Evolutionary conservation across 2,113 vertebrate genomes (phyloP).

Genomic region (Coturnix japonica): DNA sequence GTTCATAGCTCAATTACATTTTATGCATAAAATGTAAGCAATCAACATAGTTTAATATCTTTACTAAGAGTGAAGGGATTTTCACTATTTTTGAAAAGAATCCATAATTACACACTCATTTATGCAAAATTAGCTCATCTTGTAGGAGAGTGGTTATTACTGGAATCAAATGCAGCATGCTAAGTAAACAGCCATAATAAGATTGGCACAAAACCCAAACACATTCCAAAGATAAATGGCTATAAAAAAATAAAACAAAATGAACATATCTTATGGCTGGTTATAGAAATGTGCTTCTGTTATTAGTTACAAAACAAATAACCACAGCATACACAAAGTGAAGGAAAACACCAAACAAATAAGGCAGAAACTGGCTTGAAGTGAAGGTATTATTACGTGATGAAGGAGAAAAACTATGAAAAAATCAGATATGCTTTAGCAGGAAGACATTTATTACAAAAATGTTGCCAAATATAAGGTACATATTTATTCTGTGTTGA

Average conservation of each 20-base stretch:
- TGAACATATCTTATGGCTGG: neutral
- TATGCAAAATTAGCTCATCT: conserved; percentile 42
- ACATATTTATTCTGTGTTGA: neutral
- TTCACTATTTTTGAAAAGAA: neutral
- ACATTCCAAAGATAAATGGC: neutral
- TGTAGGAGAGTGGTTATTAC: conserved; percentile 11
- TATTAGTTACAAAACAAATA: neutral
- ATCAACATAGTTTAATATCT: neutral
- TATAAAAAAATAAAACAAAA: neutral
- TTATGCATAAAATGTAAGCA: neutral
- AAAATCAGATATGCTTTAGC: neutral
- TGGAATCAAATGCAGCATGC: neutral
- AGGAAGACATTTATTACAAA: neutral
- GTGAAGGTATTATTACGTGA: neutral
- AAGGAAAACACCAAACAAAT: neutral
- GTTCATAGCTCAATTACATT: neutral
- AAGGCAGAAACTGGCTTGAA: neutral
- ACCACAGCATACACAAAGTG: neutral
- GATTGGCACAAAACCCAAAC: neutral
- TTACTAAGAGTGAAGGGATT: neutral
- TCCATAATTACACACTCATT: conserved; percentile 19
- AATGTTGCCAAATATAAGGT: neutral
- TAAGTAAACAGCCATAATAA: conserved; percentile 14
- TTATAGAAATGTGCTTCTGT: neutral
- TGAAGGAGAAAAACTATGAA: neutral